Base-by-base conservation (phyloP, 64 coral and sea anemone genomes). In the Montipora efflorescens region DNA sequence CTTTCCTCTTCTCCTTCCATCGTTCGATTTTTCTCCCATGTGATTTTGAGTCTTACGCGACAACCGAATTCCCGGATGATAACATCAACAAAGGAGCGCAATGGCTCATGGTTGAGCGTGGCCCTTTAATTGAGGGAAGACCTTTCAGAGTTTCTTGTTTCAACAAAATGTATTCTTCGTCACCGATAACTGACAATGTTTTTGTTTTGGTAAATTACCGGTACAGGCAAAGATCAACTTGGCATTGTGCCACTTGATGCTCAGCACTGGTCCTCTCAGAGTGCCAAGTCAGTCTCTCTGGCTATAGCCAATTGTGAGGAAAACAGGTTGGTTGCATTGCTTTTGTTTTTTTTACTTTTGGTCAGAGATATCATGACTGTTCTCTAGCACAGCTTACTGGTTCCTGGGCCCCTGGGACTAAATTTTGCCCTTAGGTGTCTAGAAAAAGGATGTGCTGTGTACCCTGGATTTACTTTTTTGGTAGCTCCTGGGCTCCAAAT, bases 241-340 rank as follows among this genome's bases (percentile, higher is more conserved):
- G 74, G 74, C 5, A 76, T 76, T 43, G 74, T 76, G 25, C 74
- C 74, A 9, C 74, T 76, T 12, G 74, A 76, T 76, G 74, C 74
- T 43, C 23, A 43, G 22, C 36, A 76, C 10, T n/a, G 74, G 23
- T 76, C 74, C 74, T 76, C 74, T 28, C 74, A 76, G 23, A 76
- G 74, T 76, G 74, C 74, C 21, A 76, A 76, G 74, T 76, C 74
- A 28, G 74, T 76, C 23, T 76, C 74, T 43, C 74, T 76, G 74
- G 74, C 74, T 43, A 76, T 76, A 76, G 74, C 74, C 36, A 76
- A 76, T 44, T 76, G 74, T 76, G 46, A 76, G 74, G 74, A 76
- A 76, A 43, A 76, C 4, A 76, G 74, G 74, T 76, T 76, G 74
- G 74, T 46, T 21, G 21, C 74, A 46, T 76, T 45, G 21, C 74